A percentile compares a stretch with the other conserved stretches of the same genome.
Conservation (phyloP, 64 coral and sea anemone species). For the Acropora yongei region DNA sequence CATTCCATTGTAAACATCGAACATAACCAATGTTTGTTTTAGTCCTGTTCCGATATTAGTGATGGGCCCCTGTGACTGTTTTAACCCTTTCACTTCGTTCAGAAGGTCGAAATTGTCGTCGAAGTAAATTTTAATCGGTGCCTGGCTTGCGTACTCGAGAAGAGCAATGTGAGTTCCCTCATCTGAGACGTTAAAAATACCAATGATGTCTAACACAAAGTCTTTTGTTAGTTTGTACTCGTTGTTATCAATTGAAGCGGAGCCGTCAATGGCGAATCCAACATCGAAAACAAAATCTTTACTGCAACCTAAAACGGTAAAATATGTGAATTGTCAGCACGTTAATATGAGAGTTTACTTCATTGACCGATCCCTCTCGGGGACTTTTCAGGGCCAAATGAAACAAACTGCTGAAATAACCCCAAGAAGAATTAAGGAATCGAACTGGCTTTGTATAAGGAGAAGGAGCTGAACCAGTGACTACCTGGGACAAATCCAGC, state of each 20-base stretch:
- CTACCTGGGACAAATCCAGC: no score
- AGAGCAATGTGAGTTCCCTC: conserved; percentile 63
- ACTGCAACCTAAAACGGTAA: conserved; percentile 53
- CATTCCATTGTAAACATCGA: not conserved
- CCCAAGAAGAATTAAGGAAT: no score
- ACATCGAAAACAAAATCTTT: conserved; percentile 53
- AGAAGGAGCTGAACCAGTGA: no score
- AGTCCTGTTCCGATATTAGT: conserved; percentile 66
- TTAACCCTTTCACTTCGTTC: conserved; percentile 39
- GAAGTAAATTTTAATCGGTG: conserved; percentile 42
- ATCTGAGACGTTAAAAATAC: conserved; percentile 48
- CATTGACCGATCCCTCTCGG: no score
- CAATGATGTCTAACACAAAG: conserved; percentile 80
- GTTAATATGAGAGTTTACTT: no score
- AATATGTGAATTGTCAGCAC: not conserved
- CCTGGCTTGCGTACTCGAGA: conserved; percentile 48
- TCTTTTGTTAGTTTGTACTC: conserved; percentile 80
- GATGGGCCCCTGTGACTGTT: not conserved
- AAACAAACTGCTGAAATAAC: not conserved
- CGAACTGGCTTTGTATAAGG: no score
- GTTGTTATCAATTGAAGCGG: conserved; percentile 67
- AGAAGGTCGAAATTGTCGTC: conserved; percentile 28
- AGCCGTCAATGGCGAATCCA: conserved; percentile 84
- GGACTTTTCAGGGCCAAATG: no score
- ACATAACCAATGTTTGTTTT: conserved; percentile 2